phyloP scores from a whole-genome alignment of 2,113 vertebrate species.

The Siphamia tubifer region DNA sequence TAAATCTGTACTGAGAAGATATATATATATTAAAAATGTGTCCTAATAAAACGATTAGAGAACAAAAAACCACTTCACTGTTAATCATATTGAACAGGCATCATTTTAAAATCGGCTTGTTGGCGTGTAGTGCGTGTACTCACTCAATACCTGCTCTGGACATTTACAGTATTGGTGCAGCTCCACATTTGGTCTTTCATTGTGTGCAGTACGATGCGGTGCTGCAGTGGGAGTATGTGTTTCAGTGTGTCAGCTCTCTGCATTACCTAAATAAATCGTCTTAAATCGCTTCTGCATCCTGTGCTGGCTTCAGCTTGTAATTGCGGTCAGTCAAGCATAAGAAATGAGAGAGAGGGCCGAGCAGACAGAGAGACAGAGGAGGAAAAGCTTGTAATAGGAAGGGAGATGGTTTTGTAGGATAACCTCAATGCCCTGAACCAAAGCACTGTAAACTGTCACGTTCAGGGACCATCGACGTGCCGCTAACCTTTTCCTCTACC shows the following conservation, averaged over 20 bases:
- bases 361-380: conserved; percentile 1
- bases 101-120: not conserved
- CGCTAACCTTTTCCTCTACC: not conserved
- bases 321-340: conserved; percentile 74
- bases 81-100: not conserved
- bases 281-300: conserved; percentile 74
- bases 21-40: no score
- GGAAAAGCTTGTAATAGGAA: not conserved
- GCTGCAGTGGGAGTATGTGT: conserved; percentile 33
- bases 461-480: not conserved
- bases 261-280: conserved; percentile 73
- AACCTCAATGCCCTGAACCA: conserved; percentile 51
- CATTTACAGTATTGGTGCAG: conserved; percentile 5
- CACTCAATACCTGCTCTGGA: not conserved
- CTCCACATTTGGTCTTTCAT: not conserved
- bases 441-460: conserved; percentile 36
- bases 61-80: not conserved
- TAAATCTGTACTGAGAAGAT: no score
- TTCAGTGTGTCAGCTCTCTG: conserved; percentile 59
- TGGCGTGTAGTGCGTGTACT: not conserved
- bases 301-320: conserved; percentile 73
- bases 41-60: no score
- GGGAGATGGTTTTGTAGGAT: conserved; percentile 46
- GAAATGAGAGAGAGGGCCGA: conserved; percentile 11
- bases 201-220: conserved; percentile 12